Base-by-base conservation (phyloP, 2,888 invertebrate species). In the Habroteleia sp. region DNA sequence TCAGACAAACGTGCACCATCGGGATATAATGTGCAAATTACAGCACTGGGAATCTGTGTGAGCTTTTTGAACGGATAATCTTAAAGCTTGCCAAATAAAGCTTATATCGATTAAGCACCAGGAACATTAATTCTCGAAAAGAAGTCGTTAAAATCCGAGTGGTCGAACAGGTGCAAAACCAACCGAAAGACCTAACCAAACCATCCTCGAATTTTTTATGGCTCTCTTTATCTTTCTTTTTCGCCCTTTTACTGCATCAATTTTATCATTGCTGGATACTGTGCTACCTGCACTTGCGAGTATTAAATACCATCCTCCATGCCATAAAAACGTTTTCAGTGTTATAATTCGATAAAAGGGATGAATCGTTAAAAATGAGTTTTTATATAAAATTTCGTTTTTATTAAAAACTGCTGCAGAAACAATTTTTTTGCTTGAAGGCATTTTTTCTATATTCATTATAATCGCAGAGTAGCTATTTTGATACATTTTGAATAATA, bases 241-340 rank as follows among this genome's bases (percentile, higher is more conserved):
- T 29, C 8, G 8, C 8, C 8, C 10, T 29, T 29, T 29, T 29
- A n/a, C n/a, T 29, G 29, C 10, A 6, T 29, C 29, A 29, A 8
- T 29, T 29, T 29, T 29, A 29, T 29, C 29, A 29, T 29, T 8
- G 10, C 10, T 29, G 29, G 29, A 29, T 29, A 29, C 29, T 29
- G 29, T 6, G 29, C n/a, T 6, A 10, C 8, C 10, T 29, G 29
- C 10, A 8, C 8, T n/a, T 8, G 29, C 35, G 14, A 35, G 35
- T 14, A 14, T 35, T 29, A 29, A n/a, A 29, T 29, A 8, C 2
- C 10, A 6, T 29, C 29, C n/a, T 10, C 29, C 10, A 10, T 29
- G 29, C 10, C n/a, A 10, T 29, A 29, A 29, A 29, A 29, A 29
- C 10, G 6, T 20, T 20, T 33, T n/a, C n/a, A n/a, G n/a, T n/a